Conservation (phyloP, 1,140 invertebrate species). For the Zaprionus kolodkinae region DNA sequence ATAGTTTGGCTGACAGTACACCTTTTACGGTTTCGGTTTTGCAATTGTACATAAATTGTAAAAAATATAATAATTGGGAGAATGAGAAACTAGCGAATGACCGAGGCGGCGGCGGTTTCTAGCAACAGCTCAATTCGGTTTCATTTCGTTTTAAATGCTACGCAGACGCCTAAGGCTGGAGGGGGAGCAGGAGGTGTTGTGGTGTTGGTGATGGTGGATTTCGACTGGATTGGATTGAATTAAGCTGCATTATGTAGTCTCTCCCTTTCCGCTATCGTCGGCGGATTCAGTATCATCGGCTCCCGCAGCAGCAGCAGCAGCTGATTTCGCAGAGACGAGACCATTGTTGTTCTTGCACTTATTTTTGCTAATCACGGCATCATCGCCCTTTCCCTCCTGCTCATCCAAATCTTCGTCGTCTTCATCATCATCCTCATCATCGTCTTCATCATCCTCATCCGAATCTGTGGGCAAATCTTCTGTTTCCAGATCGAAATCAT, state of each 20-base stretch:
- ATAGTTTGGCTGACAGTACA: constrained; percentile 23
- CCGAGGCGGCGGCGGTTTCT: constrained; percentile 21
- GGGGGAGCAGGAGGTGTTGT: background rate
- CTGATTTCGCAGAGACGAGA: constrained; percentile 35
- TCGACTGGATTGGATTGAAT: constrained; percentile 3
- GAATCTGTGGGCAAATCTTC: constrained; percentile 91
- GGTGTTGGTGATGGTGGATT: constrained; percentile 6
- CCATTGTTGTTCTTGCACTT: constrained; percentile 74
- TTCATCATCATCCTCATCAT: constrained; percentile 85
- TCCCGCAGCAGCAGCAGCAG: constrained; percentile 29
- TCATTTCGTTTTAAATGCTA: constrained; percentile 44
- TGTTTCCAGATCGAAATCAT: constrained; percentile 93
- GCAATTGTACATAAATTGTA: constrained; percentile 36
- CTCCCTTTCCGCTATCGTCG: constrained; percentile 83
- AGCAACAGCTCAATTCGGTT: constrained; percentile 21
- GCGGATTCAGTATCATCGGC: constrained; percentile 70
- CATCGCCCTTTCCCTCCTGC: constrained; percentile 47
- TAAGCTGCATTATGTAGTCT: constrained; percentile 77
- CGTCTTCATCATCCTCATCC: constrained; percentile 88
- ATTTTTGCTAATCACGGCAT: constrained; percentile 35
- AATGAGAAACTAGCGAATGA: constrained; percentile 19
- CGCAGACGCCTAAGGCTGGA: constrained; percentile 44
- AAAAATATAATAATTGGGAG: constrained; percentile 29
- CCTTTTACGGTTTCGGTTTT: background rate
- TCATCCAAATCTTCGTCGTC: constrained; percentile 86